A percentile compares a stretch with the other conserved stretches of the same genome.
Conservation (phyloP, 2,888 invertebrate genomes). For the Hypena proboscidalis region DNA sequence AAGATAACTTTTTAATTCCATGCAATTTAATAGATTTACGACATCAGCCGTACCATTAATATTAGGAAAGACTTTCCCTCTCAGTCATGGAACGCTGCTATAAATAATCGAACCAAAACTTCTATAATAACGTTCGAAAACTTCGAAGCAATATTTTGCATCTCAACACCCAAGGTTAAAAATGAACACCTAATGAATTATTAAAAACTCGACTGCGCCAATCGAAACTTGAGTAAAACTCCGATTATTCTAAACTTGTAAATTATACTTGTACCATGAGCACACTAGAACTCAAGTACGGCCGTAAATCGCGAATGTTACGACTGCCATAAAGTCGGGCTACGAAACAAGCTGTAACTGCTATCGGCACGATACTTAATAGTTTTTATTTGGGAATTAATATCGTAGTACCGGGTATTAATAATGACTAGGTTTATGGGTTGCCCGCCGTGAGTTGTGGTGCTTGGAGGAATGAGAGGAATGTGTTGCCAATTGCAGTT, state of each 20-base stretch:
- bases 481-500: slow-evolving; percentile 16
- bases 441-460: slow-evolving; percentile 13
- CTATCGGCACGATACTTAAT: slow-evolving; percentile 55
- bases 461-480: slow-evolving; percentile 5
- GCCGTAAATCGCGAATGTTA: slow-evolving; percentile 55
- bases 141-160: slow-evolving; percentile 11
- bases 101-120: slow-evolving; percentile 11
- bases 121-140: slow-evolving; percentile 5
- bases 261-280: slow-evolving; percentile 51
- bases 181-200: slow-evolving; percentile 37
- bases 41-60: slow-evolving; percentile 24
- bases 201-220: slow-evolving; percentile 30
- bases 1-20: too few species aligned
- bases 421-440: slow-evolving; percentile 30
- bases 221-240: slow-evolving; percentile 38
- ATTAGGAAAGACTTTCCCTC: neutral
- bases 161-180: slow-evolving; percentile 31
- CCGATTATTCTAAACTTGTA: slow-evolving; percentile 42
- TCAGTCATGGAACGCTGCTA: slow-evolving; percentile 1
- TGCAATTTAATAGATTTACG: too few species aligned
- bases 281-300: slow-evolving; percentile 51
- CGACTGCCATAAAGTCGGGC: slow-evolving; percentile 53
- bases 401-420: slow-evolving; percentile 33
- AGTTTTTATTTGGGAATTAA: slow-evolving; percentile 54
- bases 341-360: slow-evolving; percentile 54